Evolutionary conservation across 2,797 vertebrate species (phyloP), one percentile per base, ranked within the genome.

Genomic region (Gephyroberyx darwinii): DNA sequence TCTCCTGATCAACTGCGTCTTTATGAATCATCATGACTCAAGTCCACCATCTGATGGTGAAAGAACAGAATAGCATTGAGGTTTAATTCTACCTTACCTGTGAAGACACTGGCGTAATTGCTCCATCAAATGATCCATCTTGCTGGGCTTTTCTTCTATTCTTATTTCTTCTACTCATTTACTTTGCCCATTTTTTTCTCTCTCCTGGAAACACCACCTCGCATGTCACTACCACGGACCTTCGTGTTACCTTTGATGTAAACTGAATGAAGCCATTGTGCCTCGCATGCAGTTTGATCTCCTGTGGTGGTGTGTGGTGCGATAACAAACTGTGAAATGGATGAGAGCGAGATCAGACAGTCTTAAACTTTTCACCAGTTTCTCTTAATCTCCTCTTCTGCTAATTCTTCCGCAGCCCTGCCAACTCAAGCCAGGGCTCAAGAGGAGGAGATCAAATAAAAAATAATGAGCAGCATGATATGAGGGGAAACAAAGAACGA

Each of bases 11-110:
- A 71, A 56, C 72, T 56, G 41, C 12, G 26, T 70, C 55, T 60
- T n/a, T 3, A 17, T 17, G 17, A 59, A 70, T 65, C 57, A 26
- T 26, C 26, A 77, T 58, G 81, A 87, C 85, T 81, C 85, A 63
- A 88, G 78, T 84, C 56, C 83, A 56, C 93, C 93, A 92, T 82
- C 94, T 93, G 78, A 84, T 92, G 94, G 89, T 71, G 0, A 1
- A 2, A 5, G 22, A 37, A 20, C 6, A 13, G 57, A 77, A 83
- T 0, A 30, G 31, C 83, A 70, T 17, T 7, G 8, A 45, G 9
- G 41, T 19, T 7, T 35, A 7, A 39, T 58, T 43, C 56, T 8
- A 33, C 47, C 50, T 47, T 8, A n/a, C 31, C 43, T 52, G 3
- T 5, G 45, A 69, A 13, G 48, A 20, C 5, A 19, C 20, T 37